These are phyloP conservation scores for Porites australiensis DNA, from an alignment of 64 coral and sea anemone species.

Conservation along the genomic window DNA sequence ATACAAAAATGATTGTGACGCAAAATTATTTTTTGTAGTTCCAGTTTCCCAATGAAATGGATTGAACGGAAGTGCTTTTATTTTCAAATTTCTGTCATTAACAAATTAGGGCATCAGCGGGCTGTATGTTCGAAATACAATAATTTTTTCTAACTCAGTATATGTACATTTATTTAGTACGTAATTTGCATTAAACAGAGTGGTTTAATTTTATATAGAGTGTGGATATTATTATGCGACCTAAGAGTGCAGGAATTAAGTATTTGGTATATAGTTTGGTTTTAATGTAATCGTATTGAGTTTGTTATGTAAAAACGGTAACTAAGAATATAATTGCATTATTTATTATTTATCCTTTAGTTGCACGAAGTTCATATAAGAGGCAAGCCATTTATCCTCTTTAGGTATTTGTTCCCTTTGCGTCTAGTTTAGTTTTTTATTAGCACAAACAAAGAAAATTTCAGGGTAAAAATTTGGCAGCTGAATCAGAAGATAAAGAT, in stretches of 20 bases:
- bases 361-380: neutral
- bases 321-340: constrained; percentile 16
- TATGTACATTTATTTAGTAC: neutral
- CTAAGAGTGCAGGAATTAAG: neutral
- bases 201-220: constrained; percentile 9
- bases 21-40: neutral
- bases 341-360: constrained; percentile 16
- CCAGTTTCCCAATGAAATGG: neutral
- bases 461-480: too few relatives aligned
- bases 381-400: neutral
- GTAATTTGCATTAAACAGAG: constrained; percentile 9
- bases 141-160: neutral
- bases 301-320: neutral
- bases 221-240: neutral
- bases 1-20: too few relatives aligned
- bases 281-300: neutral
- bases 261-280: constrained; percentile 43
- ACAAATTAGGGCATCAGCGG: constrained; percentile 27
- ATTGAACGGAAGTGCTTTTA: neutral
- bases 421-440: too few relatives aligned
- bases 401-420: too few relatives aligned
- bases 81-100: neutral
- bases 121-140: neutral
- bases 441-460: too few relatives aligned
- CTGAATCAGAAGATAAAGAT: too few relatives aligned